A percentile compares a stretch with the other conserved stretches of the same genome.
phyloP scores from a whole-genome alignment of 2,113 vertebrate genomes.

The Cavia aperea region DNA sequence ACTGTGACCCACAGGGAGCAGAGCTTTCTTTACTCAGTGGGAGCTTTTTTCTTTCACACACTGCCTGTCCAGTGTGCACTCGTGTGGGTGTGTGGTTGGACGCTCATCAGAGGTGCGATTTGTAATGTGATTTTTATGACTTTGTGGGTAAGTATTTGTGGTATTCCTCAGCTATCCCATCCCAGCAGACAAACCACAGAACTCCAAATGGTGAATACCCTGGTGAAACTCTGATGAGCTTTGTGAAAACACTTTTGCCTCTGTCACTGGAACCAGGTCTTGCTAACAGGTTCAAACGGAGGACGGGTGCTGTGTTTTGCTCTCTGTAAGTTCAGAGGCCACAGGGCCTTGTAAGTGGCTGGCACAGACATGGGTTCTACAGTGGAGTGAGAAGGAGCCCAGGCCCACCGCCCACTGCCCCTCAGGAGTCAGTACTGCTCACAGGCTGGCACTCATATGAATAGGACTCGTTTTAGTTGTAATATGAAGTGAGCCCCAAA shows the following conservation, averaged over 20 bases:
- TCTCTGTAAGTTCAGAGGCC: not conserved
- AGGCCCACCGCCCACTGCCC: no score
- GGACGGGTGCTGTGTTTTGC: not conserved
- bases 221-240: not conserved
- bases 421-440: not conserved
- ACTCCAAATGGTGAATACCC: not conserved
- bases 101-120: not conserved
- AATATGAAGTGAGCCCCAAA: not conserved
- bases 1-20: not conserved
- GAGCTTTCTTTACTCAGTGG: not conserved
- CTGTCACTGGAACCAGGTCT: not conserved
- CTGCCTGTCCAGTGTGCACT: not conserved
- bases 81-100: not conserved
- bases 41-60: not conserved
- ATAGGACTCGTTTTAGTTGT: not conserved
- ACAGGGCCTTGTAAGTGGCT: not conserved
- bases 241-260: not conserved
- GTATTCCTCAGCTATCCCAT: slow-evolving; percentile 38
- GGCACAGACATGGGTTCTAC: not conserved
- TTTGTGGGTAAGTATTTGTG: slow-evolving; percentile 37
- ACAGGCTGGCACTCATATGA: no score
- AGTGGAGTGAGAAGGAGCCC: not conserved
- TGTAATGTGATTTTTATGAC: not conserved
- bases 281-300: not conserved
- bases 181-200: slow-evolving; percentile 22